Base-by-base conservation (phyloP, 2,888 invertebrate species). In the Lasius fuliginosus region DNA sequence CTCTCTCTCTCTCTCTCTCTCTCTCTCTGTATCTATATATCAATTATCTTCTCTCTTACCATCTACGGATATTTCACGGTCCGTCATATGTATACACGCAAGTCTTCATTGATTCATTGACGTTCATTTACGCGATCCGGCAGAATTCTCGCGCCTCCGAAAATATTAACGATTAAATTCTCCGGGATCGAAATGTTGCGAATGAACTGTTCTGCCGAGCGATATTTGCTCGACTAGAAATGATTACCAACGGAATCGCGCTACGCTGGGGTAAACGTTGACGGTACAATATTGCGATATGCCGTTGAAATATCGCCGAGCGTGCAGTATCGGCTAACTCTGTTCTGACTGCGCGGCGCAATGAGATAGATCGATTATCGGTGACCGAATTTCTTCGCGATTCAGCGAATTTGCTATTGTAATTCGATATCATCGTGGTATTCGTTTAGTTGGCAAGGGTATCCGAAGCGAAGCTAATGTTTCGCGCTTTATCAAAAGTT, bases 231-330 rank as follows among this genome's bases (percentile, higher is more conserved):
- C 87, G 84, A 83, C 68, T 76, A 87, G 86, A 89, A 89, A 88
- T 90, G 85, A 88, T 90, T 90, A 90, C 83, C 75, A 74, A 82
- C 82, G 81, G 85, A 84, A 81, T 83, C 76, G 71, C 40, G 46
- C 83, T 81, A 46, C 36, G 56, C 84, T 68, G 69, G 76, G 56
- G 84, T 86, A 89, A 90, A 90, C 86, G 85, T 87, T 86, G 77
- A 85, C 86, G 83, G 82, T 81, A 87, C 90, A 89, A 90, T 89
- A 90, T 89, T 86, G 87, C 87, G 77, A 86, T 81, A 86, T 85
- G 76, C 84, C 82, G 82, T 73, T 89, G 86, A 90, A 90, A 90
- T 90, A 90, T 87, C 86, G 84, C 64, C 84, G 84, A 69, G 69
- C 84, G 67, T 86, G 90, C 85, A 88, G 85, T 89, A 86, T 67